Percentiles rank a stretch among this genome's conserved stretches.
Evolutionary conservation across 2,797 vertebrate genomes (phyloP).

Genomic region (Cheirogaleus major): DNA sequence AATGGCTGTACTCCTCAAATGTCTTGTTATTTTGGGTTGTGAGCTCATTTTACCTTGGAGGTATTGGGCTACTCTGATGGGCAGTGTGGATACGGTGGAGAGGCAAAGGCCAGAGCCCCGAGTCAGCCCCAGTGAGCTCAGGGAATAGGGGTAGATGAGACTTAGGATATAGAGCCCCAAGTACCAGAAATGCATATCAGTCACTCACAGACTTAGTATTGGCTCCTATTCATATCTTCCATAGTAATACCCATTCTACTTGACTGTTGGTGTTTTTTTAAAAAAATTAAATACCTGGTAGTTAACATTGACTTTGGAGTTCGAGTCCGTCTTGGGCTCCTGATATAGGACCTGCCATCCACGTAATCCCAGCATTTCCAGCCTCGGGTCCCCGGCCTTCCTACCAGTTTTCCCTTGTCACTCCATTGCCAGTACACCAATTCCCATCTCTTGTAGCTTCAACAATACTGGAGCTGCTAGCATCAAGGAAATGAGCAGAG

Average conservation of each 20-base stretch:
- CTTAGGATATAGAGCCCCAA: neutral
- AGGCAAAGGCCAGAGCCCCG: neutral
- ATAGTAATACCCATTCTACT: neutral
- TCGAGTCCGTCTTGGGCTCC: neutral
- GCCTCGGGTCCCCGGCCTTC: neutral
- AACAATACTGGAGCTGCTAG: neutral
- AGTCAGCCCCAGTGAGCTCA: neutral
- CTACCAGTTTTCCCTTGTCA: neutral
- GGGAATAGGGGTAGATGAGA: neutral
- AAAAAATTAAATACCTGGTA: neutral
- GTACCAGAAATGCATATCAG: neutral
- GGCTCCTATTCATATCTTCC: neutral
- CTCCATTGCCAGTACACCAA: neutral
- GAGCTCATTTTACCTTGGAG: neutral
- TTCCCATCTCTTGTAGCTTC: slow-evolving; percentile 11
- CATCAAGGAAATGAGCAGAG: slow-evolving; percentile 41
- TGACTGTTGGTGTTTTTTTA: neutral
- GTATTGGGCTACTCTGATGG: neutral
- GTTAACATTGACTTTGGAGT: neutral
- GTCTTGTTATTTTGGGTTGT: neutral
- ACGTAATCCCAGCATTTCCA: neutral
- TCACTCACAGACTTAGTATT: neutral
- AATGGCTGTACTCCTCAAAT: neutral
- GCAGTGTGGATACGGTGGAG: neutral
- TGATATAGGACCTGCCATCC: neutral